Evolutionary conservation across 2,888 invertebrate species (phyloP).

Genomic region (Apamea anceps): DNA sequence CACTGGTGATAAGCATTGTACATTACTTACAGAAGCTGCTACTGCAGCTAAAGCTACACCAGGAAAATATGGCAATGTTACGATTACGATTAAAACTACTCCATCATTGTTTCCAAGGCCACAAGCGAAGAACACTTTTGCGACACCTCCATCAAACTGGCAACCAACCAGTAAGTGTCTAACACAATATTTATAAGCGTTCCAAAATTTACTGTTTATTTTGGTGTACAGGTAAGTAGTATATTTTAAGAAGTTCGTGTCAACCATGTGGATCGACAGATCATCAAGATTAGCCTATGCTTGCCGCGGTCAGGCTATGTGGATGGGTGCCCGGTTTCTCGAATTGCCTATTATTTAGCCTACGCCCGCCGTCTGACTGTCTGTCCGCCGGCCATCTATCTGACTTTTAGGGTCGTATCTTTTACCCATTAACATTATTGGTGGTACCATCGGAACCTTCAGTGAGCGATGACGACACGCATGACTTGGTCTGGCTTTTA

Average conservation of each 20-base stretch:
- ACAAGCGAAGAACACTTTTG: not conserved
- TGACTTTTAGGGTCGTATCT: not conserved
- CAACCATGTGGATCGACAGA: no score
- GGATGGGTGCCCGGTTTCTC: not conserved
- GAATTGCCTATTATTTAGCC: not conserved
- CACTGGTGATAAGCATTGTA: no score
- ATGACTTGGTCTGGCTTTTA: not conserved
- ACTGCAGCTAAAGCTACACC: no score
- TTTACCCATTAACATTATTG: not conserved
- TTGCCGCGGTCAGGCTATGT: not conserved
- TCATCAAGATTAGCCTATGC: not conserved
- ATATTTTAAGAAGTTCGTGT: not conserved
- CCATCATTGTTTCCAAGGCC: conserved; percentile 4
- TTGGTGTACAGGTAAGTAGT: not conserved
- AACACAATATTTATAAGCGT: not conserved
- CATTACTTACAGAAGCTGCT: not conserved
- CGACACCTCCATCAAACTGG: not conserved
- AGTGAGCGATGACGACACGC: not conserved
- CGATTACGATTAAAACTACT: not conserved
- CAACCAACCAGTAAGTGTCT: not conserved
- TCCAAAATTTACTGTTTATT: not conserved
- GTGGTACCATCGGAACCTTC: not conserved
- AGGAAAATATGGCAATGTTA: not conserved
- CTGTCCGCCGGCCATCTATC: not conserved
- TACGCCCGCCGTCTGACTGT: no score